Evolutionary conservation across 2,113 vertebrate genomes (phyloP).

Genomic region (Apeltes quadracus): DNA sequence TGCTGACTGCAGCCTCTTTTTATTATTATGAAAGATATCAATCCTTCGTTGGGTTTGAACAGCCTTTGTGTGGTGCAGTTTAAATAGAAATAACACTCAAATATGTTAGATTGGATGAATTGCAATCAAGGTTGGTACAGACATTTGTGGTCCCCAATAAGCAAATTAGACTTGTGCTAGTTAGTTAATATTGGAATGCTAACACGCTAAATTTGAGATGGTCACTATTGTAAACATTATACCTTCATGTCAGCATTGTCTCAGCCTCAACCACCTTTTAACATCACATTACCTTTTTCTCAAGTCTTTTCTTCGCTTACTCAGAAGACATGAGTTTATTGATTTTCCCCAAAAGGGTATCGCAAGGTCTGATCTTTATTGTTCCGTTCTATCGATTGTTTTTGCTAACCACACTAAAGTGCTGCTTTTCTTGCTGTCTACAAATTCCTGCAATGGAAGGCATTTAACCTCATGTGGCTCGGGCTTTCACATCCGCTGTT

Average conservation of each 20-base stretch:
- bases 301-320: not conserved
- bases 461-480: slow-evolving; percentile 24
- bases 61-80: not conserved
- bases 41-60: not conserved
- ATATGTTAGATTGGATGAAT: not conserved
- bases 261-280: no score
- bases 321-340: slow-evolving; percentile 6
- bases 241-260: not conserved
- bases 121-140: not conserved
- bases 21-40: no score
- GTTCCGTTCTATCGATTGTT: slow-evolving; percentile 33
- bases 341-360: slow-evolving; percentile 23
- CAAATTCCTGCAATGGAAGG: slow-evolving; percentile 25
- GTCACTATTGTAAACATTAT: not conserved
- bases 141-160: not conserved
- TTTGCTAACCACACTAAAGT: slow-evolving; percentile 13
- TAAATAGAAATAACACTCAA: no score
- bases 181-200: not conserved
- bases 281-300: not conserved
- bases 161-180: no score
- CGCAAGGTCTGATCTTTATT: slow-evolving; percentile 18
- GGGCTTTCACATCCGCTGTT: not conserved
- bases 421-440: slow-evolving; percentile 24
- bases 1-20: not conserved
- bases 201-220: not conserved